Evolutionary conservation across 2,113 vertebrate species (phyloP).

Genomic region (Cebus imitator): DNA sequence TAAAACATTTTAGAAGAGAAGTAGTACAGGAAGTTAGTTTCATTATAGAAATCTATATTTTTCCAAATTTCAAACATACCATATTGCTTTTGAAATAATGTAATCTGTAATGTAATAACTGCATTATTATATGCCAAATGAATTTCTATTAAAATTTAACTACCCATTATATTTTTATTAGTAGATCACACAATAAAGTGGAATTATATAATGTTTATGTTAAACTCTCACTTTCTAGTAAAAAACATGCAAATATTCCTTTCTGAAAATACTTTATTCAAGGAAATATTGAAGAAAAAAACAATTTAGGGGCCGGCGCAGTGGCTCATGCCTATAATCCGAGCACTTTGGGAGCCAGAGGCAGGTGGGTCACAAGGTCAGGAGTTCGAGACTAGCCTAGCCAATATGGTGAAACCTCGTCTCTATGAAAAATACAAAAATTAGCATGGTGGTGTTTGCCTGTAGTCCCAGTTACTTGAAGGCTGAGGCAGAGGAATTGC

Average conservation of each 20-base stretch:
- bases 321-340: too few species aligned
- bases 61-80: background rate
- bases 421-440: too few species aligned
- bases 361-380: too few species aligned
- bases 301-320: too few species aligned
- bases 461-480: too few species aligned
- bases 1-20: slow-evolving; percentile 14
- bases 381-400: too few species aligned
- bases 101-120: background rate
- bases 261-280: background rate
- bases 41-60: background rate
- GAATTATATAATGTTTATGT: background rate
- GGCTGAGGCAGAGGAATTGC: too few species aligned
- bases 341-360: too few species aligned
- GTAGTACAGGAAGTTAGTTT: background rate
- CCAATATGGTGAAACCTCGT: too few species aligned
- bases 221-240: background rate
- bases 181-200: background rate
- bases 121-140: background rate
- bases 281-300: slow-evolving; percentile 17
- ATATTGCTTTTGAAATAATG: slow-evolving; percentile 5
- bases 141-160: background rate
- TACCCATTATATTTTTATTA: background rate
- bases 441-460: too few species aligned
- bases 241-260: background rate